These are phyloP conservation scores for Loxodonta africana DNA, from an alignment of 2,113 vertebrate genomes.

Conservation along the genomic window DNA sequence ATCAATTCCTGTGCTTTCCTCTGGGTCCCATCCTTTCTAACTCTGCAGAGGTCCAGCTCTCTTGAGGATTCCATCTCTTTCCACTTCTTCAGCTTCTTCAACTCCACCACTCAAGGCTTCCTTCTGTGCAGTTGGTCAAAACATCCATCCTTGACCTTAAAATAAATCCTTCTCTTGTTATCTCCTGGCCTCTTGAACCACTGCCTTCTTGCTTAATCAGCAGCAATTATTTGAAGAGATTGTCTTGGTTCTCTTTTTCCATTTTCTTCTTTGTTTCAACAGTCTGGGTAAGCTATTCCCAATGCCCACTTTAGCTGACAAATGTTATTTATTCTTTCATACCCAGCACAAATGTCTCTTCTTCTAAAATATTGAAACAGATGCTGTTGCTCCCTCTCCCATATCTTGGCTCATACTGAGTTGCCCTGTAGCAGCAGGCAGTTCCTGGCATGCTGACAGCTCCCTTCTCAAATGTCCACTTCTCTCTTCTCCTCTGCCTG, in stretches of 20 bases:
- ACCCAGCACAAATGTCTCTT: background rate
- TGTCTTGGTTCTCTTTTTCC: background rate
- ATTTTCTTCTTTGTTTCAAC: background rate
- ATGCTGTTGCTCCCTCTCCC: background rate
- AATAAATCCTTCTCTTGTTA: background rate
- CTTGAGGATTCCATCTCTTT: background rate
- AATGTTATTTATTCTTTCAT: background rate
- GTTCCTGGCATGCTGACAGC: rapidly evolving
- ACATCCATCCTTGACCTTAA: background rate
- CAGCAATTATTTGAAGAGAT: background rate
- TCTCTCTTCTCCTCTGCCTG: background rate
- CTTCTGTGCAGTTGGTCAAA: background rate
- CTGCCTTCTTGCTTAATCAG: background rate
- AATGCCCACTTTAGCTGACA: background rate
- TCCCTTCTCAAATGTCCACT: background rate
- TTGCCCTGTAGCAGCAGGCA: rapidly evolving
- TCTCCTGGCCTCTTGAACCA: too few relatives aligned
- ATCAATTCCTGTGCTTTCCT: background rate
- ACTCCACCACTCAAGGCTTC: background rate
- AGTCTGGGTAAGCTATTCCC: background rate
- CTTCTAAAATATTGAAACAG: rapidly evolving
- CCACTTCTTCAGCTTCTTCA: background rate
- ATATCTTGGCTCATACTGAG: background rate
- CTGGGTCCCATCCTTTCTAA: background rate
- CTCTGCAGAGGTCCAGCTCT: background rate